Percentiles rank a stretch among this genome's conserved stretches.
These are phyloP conservation scores for Oryctolagus cuniculus DNA, from an alignment of 2,113 vertebrate genomes.

Conservation along the genomic window DNA sequence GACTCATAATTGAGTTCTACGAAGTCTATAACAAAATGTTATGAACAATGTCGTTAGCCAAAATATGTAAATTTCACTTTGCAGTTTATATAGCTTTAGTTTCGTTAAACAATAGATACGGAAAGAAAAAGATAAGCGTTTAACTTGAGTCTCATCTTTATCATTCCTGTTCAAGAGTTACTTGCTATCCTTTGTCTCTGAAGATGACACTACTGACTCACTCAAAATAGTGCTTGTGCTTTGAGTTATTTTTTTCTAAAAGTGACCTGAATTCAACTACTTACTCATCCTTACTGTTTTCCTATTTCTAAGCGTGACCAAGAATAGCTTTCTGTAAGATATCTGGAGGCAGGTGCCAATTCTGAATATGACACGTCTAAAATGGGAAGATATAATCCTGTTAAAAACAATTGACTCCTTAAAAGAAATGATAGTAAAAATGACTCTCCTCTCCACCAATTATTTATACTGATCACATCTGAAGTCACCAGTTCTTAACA, in stretches of 20 bases:
- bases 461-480: not conserved
- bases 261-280: not conserved
- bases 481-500: not conserved
- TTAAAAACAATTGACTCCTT: not conserved
- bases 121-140: conserved; percentile 38
- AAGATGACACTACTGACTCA: not conserved
- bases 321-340: not conserved
- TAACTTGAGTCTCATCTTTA: not conserved
- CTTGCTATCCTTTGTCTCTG: not conserved
- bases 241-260: not conserved
- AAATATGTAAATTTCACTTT: conserved; percentile 49
- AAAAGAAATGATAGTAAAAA: not conserved
- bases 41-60: conserved; percentile 25
- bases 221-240: not conserved
- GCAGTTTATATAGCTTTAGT: not conserved
- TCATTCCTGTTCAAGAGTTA: not conserved
- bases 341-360: not conserved
- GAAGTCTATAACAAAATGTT: conserved; percentile 47
- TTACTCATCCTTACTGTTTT: not conserved
- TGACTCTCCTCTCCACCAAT: not conserved
- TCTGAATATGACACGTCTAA: conserved; percentile 7
- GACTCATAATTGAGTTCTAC: conserved; percentile 52
- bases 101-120: conserved; percentile 47
- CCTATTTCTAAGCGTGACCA: not conserved
- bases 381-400: not conserved